Evolutionary conservation across 2,888 invertebrate species (phyloP), one percentile per base, ranked within the genome.

Genomic region (Cyclophora punctaria): DNA sequence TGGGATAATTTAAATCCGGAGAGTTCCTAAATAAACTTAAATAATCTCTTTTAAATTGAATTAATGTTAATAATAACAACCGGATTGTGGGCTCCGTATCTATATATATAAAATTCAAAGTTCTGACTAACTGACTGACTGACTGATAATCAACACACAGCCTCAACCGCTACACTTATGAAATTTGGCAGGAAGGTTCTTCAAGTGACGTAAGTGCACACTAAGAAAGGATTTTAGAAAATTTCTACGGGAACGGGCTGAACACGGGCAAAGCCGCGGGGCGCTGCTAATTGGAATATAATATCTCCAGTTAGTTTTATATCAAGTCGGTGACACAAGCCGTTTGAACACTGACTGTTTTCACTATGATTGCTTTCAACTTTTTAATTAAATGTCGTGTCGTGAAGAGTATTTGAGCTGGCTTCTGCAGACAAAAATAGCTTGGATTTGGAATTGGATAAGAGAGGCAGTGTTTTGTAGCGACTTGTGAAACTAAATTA

Each of bases 41-140:
- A 44, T 51, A 78, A 79, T 74, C 72, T 73, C 56, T 71, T 65
- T 74, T 67, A 71, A 73, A 78, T 75, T 75, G 68, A 77, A 75
- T 80, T 75, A 75, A 74, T 74, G 68, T 70, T 75, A 71, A 74
- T 69, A 67, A 64, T 63, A 70, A 67, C 68, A 69, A 62, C 54
- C 60, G 60, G 62, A 57, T 57, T 62, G 60, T 64, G 66, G 62
- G 62, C 61, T 46, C 46, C 54, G 58, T 67, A 70, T n/a, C n/a
- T n/a, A n/a, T n/a, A n/a, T n/a, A n/a, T n/a, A n/a, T n/a, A n/a
- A n/a, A n/a, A n/a, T n/a, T n/a, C n/a, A n/a, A n/a, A n/a, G n/a
- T n/a, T n/a, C n/a, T n/a, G n/a, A n/a, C n/a, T n/a, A n/a, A n/a
- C n/a, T n/a, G n/a, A n/a, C n/a, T n/a, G n/a, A n/a, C n/a, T n/a